Base-by-base conservation (phyloP, 2,888 invertebrate species). In the Hemicrepidius hirtus region DNA sequence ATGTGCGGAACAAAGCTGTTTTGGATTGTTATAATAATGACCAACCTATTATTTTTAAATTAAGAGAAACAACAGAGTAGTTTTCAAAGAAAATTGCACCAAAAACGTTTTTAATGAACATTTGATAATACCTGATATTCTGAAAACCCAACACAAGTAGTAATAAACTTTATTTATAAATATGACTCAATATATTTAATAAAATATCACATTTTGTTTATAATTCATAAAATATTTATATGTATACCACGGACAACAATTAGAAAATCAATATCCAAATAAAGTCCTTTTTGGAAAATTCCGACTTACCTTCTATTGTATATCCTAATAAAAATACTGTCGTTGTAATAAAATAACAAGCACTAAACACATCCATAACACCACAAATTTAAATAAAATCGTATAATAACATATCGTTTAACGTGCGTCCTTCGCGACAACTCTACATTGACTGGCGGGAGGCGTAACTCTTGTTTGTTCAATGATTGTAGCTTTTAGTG, bases 381-480 rank as follows among this genome's bases (percentile, higher is more conserved):
- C 32, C 18, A 50, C 64, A 49, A 46, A 62, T 32, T 63, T 13
- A n/a, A 35, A 64, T 35, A 18, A 32, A 35, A 40, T 41, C 37
- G 2, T 37, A 37, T 32, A 32, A n/a, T 64, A 24, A 21, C 64
- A 37, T 50, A 62, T 64, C 32, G 18, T 49, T 10, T 21, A 50
- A 50, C 64, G 50, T 50, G n/a, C 64, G 50, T 64, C 50, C 50
- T 49, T 50, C 50, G 50, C 49, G 49, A 28, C 35, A 64, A 49
- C 21, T 35, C n/a, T 21, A 46, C 7, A 35, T 10, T 20, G 32
- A 64, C 64, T 64, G 32, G 32, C 64, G 37, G 64, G 50, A 64
- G 64, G 64, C 64, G 64, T 64, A 64, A 64, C 64, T 64, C 63
- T 50, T 64, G 64, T 64, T 64, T 64, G 50, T 40, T 64, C 50